Evolutionary conservation across 2,113 vertebrate genomes (phyloP), one percentile per base, ranked within the genome.

Genomic region (Coptodon rendalli): DNA sequence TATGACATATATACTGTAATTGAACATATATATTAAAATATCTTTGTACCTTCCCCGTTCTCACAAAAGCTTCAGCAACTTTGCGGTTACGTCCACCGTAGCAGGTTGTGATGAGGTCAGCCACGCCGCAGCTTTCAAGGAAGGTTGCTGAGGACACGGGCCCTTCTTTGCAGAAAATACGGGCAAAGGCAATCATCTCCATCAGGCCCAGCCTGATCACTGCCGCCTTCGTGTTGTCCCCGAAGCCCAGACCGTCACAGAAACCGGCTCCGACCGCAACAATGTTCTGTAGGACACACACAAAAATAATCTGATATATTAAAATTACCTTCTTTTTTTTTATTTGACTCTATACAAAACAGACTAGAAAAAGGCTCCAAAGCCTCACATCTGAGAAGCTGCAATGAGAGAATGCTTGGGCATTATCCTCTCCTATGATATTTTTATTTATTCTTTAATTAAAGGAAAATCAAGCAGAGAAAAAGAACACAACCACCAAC

Each of bases 101-200:
- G 95, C 98, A 99, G 73, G 98, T 99, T 0, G 98, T 98, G 93
- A 99, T 99, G 92, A 99, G 98, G 90, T 99, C 99, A 0, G 98
- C 98, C 0, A 99, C 90, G 0, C 98, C 98, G 0, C 99, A 99
- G 96, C 99, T 99, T 96, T 99, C 97, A 96, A 99, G 92, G 95
- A 99, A 99, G 71, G 97, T 99, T 85, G 96, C 96, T 0, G 95
- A 89, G 89, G 96, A 96, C 89, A 98, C 97, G 1, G 95, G 83
- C 17, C 97, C 95, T 2, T 96, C 85, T 2, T 96, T 97, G 91
- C 98, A 99, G 96, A 99, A 98, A 66, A 99, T 91, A 56, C 97
- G 98, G 86, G 98, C 96, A 0, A 99, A 99, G 86, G 92, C 95
- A 0, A 99, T 98, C 98, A 99, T 99, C 96, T 99, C 99, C 98